These are phyloP conservation scores for Mesoligia furuncula DNA, from an alignment of 2,888 invertebrate genomes.

Conservation along the genomic window DNA sequence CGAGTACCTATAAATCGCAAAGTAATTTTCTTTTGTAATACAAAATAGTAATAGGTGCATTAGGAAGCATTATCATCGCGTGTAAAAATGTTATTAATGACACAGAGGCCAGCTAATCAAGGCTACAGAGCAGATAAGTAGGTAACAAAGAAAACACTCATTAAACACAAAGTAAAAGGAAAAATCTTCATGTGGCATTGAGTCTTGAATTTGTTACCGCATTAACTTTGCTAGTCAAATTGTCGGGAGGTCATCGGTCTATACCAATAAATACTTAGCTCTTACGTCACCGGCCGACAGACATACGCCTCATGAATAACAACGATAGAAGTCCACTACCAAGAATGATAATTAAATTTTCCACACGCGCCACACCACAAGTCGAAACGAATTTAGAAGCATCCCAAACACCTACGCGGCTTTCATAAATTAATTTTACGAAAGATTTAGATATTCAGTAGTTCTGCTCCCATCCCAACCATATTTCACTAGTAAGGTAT, in stretches of 20 bases:
- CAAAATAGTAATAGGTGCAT: constrained; percentile 55
- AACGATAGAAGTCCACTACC: constrained; percentile 81
- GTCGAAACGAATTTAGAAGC: constrained; percentile 77
- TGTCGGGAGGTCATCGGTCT: constrained; percentile 84
- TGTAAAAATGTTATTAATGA: constrained; percentile 51
- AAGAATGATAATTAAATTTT: constrained; percentile 87
- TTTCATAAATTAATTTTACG: constrained; percentile 63
- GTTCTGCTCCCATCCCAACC: constrained; percentile 62
- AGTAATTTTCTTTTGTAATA: constrained; percentile 44
- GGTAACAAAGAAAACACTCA: constrained; percentile 41
- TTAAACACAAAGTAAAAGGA: constrained; percentile 53
- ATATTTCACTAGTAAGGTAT: constrained; percentile 70
- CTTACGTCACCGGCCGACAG: constrained; percentile 86
- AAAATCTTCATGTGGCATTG: constrained; percentile 51
- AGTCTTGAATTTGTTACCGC: constrained; percentile 52
- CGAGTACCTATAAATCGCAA: constrained; percentile 36
- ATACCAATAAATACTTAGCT: constrained; percentile 76
- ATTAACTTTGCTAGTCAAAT: constrained; percentile 73
- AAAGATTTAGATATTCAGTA: constrained; percentile 64
- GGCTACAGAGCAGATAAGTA: constrained; percentile 40
- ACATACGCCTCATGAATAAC: constrained; percentile 86
- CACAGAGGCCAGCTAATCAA: constrained; percentile 56
- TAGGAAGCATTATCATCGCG: constrained; percentile 55
- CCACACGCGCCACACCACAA: constrained; percentile 80
- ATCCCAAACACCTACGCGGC: constrained; percentile 68